These are phyloP conservation scores for Coilia nasus DNA, from an alignment of 2,797 vertebrate species.

Conservation along the genomic window DNA sequence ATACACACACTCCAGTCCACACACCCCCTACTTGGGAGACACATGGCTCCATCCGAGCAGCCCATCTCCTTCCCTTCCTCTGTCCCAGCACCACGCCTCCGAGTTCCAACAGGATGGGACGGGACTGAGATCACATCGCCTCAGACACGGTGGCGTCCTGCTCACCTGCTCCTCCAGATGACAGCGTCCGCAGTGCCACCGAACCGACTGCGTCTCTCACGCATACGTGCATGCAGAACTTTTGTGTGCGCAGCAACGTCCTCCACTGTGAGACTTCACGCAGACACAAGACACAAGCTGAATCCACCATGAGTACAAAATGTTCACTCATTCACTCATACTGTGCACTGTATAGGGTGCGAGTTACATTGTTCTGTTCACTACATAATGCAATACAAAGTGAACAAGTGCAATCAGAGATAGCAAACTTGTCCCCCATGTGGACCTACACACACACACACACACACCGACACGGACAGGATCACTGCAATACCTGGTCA, in stretches of 20 bases:
- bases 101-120: neutral
- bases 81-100: neutral
- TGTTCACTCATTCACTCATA: no score
- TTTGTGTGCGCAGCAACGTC: neutral
- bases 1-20: neutral
- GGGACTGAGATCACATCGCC: neutral
- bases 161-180: constrained; percentile 20
- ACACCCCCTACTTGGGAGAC: neutral
- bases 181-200: neutral
- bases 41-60: neutral
- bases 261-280: no score
- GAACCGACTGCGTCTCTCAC: neutral
- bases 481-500: no score
- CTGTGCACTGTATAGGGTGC: no score
- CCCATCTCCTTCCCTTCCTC: neutral
- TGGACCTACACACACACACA: no score
- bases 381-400: no score
- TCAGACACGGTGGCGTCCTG: neutral
- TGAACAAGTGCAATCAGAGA: no score
- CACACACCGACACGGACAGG: no score
- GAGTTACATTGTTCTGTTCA: no score
- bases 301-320: no score
- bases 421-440: no score
- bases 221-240: neutral
- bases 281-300: no score